phyloP scores from a whole-genome alignment of 2,113 vertebrate species.

The Dromas ardeola region DNA sequence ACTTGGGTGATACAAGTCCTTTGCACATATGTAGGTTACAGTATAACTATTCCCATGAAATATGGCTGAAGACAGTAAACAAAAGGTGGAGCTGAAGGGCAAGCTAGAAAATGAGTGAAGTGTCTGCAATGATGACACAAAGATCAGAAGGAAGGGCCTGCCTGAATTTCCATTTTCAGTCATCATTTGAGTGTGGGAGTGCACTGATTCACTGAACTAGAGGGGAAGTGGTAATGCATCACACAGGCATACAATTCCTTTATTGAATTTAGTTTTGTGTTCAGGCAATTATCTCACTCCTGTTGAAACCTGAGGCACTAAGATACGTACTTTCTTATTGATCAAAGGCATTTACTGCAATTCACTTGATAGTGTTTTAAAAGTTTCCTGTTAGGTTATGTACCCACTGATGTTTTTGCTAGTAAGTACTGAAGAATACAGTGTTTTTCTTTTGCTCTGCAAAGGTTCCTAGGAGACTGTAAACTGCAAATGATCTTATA shows the following conservation, averaged over 20 bases:
- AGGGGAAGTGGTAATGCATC: neutral
- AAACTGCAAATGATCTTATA: neutral
- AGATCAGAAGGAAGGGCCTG: neutral
- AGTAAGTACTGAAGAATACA: neutral
- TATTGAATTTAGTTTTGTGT: neutral
- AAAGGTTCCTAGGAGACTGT: neutral
- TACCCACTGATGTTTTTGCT: neutral
- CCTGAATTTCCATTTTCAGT: neutral
- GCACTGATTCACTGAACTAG: neutral
- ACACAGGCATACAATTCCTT: neutral
- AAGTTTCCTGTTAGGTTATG: neutral
- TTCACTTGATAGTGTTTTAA: neutral
- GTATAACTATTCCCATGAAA: neutral
- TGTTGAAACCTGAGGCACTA: neutral
- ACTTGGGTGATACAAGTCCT: neutral
- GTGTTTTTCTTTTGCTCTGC: neutral
- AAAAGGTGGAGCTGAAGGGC: neutral
- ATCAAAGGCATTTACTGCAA: neutral
- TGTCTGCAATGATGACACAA: neutral
- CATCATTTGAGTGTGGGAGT: neutral
- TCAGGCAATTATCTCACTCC: neutral
- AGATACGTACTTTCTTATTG: neutral
- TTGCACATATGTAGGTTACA: neutral
- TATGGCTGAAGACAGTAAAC: neutral
- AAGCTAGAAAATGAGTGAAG: neutral